phyloP scores from a whole-genome alignment of 2,113 vertebrate species.

The Aplodontia rufa region DNA sequence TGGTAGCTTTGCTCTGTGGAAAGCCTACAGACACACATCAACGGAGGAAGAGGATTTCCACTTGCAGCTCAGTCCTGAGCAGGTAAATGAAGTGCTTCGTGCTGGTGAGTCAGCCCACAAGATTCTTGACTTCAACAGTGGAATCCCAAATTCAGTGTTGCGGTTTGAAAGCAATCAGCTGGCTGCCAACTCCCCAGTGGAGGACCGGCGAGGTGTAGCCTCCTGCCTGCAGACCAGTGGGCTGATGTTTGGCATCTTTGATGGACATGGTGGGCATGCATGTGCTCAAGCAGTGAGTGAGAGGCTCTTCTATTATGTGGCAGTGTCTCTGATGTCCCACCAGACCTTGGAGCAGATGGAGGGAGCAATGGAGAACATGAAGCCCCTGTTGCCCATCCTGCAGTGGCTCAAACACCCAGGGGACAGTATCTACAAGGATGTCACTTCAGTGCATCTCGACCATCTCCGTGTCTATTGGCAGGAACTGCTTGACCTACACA shows the following conservation, averaged over 20 bases:
- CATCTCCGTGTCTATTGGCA: conserved; percentile 97
- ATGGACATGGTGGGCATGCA: conserved; percentile 93
- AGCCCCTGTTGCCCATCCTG: conserved; percentile 91
- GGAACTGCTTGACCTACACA: conserved; percentile 90
- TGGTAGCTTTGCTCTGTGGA: conserved; percentile 47
- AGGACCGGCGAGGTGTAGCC: conserved; percentile 92
- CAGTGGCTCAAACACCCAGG: conserved; percentile 92
- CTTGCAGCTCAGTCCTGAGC: conserved; percentile 87
- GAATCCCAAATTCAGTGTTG: conserved; percentile 85
- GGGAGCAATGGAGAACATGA: conserved; percentile 88
- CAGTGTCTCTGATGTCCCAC: conserved; percentile 92
- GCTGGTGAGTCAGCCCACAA: conserved; percentile 89
- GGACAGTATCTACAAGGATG: conserved; percentile 88
- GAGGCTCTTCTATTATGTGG: conserved; percentile 92
- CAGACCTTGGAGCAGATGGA: conserved; percentile 91
- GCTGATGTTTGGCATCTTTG: conserved; percentile 96
- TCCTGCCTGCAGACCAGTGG: conserved; percentile 92
- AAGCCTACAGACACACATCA: conserved; percentile 83
- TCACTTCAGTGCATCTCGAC: conserved; percentile 89
- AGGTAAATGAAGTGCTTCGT: conserved; percentile 89
- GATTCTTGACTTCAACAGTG: conserved; percentile 84
- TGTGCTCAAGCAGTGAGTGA: conserved; percentile 96
- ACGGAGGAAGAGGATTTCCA: conserved; percentile 87
- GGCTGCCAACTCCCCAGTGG: conserved; percentile 92
- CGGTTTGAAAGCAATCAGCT: conserved; percentile 95